A percentile compares a stretch with the other conserved stretches of the same genome.
These are phyloP conservation scores for Drosophila truncata DNA, from an alignment of 1,140 invertebrate species.

Conservation along the genomic window DNA sequence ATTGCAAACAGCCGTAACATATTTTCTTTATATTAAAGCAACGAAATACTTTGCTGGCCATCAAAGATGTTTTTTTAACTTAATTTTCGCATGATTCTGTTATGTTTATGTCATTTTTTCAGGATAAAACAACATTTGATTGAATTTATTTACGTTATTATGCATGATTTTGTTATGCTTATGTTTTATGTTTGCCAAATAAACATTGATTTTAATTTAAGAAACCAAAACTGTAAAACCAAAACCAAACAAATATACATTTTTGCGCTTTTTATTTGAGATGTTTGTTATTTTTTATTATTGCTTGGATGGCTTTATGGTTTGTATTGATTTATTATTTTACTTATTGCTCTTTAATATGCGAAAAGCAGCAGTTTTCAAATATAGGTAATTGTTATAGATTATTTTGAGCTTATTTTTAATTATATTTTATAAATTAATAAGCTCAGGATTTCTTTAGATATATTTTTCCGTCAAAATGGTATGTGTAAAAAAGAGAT, in stretches of 20 bases:
- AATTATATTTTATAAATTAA: neutral
- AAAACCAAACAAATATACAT: slow-evolving; percentile 1
- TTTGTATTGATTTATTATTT: slow-evolving; percentile 44
- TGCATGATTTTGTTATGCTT: slow-evolving; percentile 39
- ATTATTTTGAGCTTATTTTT: neutral
- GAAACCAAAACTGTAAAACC: slow-evolving; percentile 27
- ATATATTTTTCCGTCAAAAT: neutral
- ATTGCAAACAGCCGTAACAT: slow-evolving; percentile 17
- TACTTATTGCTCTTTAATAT: neutral
- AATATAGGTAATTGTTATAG: neutral
- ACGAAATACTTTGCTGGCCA: neutral
- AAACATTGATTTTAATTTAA: slow-evolving; percentile 26
- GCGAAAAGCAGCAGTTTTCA: no score
- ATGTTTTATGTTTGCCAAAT: slow-evolving; percentile 29
- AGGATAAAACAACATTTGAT: neutral
- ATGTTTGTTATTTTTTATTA: slow-evolving; percentile 38
- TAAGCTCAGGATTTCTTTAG: neutral
- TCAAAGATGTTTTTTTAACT: slow-evolving; percentile 15
- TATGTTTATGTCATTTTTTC: slow-evolving; percentile 15
- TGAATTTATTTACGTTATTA: slow-evolving; percentile 6
- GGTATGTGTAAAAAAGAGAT: neutral
- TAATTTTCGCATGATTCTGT: slow-evolving; percentile 37
- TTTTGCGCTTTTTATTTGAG: slow-evolving; percentile 31
- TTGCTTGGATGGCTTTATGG: slow-evolving; percentile 33
- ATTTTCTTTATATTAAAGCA: slow-evolving; percentile 54